Conservation (phyloP, 2,888 invertebrate species). For the Sphaeridia pumilis region DNA sequence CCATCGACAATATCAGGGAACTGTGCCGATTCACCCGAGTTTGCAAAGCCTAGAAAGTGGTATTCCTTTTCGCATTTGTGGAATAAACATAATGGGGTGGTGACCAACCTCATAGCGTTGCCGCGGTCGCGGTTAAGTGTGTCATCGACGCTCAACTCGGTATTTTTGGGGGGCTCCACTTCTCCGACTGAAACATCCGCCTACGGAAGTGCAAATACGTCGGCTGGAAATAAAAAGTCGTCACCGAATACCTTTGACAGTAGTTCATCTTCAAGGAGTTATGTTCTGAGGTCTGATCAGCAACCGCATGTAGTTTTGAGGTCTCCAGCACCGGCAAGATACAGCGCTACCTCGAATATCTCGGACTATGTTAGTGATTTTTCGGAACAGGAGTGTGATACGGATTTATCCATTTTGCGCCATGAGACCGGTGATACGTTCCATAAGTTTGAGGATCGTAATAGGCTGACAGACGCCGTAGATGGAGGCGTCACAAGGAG, state of each 20-base stretch:
- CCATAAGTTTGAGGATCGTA: too few species aligned
- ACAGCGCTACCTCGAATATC: background rate
- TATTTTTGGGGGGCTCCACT: slow-evolving; percentile 12
- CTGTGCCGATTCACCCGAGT: slow-evolving; percentile 20
- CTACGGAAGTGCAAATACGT: slow-evolving; percentile 2
- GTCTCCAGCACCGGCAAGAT: background rate
- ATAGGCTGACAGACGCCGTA: too few species aligned
- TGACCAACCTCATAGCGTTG: slow-evolving; percentile 28
- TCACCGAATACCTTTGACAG: too few species aligned
- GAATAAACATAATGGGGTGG: slow-evolving; percentile 30
- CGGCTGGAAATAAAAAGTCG: slow-evolving; percentile 2
- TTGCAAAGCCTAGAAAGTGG: slow-evolving; percentile 31
- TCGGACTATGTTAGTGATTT: background rate
- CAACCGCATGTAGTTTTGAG: background rate
- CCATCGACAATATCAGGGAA: slow-evolving; percentile 5
- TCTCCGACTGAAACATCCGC: slow-evolving; percentile 10
- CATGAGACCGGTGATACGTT: too few species aligned
- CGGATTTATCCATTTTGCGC: too few species aligned
- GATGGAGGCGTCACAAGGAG: too few species aligned
- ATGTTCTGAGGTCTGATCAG: too few species aligned
- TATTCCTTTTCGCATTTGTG: slow-evolving; percentile 35
- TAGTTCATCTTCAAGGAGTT: too few species aligned
- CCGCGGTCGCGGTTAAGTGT: slow-evolving; percentile 33
- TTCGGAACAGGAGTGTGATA: background rate
- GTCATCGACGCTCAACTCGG: slow-evolving; percentile 33